phyloP scores from a whole-genome alignment of 2,113 vertebrate species.

The Tonatia bakeri region DNA sequence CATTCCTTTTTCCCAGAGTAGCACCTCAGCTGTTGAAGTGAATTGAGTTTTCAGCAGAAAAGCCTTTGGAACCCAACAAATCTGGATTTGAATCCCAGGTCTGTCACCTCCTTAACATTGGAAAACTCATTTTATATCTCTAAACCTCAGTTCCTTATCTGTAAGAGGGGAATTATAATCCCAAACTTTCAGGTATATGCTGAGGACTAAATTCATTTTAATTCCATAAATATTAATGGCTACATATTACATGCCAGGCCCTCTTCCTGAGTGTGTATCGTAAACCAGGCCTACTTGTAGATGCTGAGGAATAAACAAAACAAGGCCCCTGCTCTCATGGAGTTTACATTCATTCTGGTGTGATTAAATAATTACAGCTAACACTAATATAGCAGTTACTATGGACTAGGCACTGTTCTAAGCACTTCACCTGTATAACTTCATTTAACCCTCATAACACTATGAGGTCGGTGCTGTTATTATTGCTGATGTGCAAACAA shows the following conservation, averaged over 20 bases:
- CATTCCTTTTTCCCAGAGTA: not conserved
- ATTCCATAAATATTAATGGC: slow-evolving; percentile 1
- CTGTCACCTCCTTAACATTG: not conserved
- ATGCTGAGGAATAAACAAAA: not conserved
- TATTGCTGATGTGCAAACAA: not conserved
- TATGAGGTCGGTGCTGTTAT: not conserved
- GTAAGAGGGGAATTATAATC: slow-evolving; percentile 23
- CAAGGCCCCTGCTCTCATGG: not conserved
- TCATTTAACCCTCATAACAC: not conserved
- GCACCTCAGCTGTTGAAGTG: not conserved
- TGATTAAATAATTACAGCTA: not conserved
- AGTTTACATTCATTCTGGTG: not conserved
- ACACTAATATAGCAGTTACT: not conserved
- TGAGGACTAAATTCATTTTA: slow-evolving; percentile 31
- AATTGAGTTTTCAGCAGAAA: slow-evolving; percentile 8
- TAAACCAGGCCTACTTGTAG: not conserved
- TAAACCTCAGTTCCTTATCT: not conserved
- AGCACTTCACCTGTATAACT: not conserved
- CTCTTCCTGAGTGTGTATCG: not conserved
- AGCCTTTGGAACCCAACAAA: not conserved
- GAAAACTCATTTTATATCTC: not conserved
- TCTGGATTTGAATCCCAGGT: not conserved
- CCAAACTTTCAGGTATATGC: not conserved
- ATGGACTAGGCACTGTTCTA: not conserved
- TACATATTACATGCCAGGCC: not conserved